Conservation (phyloP, 2,888 invertebrate species). For the Drosophila paramelanica region DNA sequence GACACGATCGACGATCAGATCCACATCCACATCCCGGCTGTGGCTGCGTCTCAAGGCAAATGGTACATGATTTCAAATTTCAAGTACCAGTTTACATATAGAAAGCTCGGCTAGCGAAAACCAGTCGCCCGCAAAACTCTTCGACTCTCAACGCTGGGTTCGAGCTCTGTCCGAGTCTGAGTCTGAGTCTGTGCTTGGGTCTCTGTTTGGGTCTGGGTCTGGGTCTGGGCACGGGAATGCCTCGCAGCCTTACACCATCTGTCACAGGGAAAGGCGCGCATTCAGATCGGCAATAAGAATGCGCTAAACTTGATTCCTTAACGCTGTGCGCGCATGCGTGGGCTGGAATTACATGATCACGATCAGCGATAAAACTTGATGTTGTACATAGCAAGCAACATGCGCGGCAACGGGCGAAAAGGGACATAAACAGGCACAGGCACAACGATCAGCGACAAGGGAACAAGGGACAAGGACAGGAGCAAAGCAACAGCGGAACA, state of each 20-base stretch:
- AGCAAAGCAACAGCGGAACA: conserved; percentile 6
- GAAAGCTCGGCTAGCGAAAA: conserved; percentile 58
- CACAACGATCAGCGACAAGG: neutral
- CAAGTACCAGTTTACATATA: conserved; percentile 81
- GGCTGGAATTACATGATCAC: conserved; percentile 85
- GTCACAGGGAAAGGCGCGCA: conserved; percentile 73
- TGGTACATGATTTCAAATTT: conserved; percentile 82
- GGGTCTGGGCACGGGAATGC: conserved; percentile 70
- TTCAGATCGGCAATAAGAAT: conserved; percentile 76
- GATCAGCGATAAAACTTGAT: conserved; percentile 84
- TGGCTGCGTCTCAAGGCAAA: conserved; percentile 69
- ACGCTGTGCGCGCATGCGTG: conserved; percentile 83
- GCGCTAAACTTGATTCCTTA: conserved; percentile 79
- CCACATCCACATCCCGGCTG: conserved; percentile 38
- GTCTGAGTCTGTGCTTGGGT: conserved; percentile 17
- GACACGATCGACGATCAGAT: conserved; percentile 66
- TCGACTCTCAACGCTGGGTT: conserved; percentile 23
- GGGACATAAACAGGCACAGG: conserved; percentile 20
- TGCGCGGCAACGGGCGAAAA: conserved; percentile 24
- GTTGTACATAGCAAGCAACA: conserved; percentile 75
- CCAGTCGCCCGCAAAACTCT: conserved; percentile 29
- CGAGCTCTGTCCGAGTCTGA: conserved; percentile 15
- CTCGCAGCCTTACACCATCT: conserved; percentile 77
- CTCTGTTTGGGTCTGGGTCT: conserved; percentile 2
- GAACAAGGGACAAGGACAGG: conserved; percentile 10